phyloP scores from a whole-genome alignment of 2,888 invertebrate genomes.

The Trachelus stipa region DNA sequence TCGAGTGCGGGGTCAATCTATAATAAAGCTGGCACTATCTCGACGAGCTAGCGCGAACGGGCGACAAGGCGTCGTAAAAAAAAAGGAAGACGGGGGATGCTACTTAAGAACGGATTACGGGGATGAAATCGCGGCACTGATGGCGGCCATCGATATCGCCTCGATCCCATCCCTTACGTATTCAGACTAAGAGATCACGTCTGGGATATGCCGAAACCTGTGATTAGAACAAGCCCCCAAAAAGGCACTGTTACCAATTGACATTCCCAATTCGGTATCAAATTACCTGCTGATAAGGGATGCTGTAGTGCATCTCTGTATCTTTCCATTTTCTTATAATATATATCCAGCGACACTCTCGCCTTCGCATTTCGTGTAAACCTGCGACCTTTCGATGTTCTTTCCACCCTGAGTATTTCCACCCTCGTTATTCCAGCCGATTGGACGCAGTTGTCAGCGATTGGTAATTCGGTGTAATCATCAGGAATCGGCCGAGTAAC shows the following conservation, averaged over 20 bases:
- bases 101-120: conserved; percentile 65
- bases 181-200: conserved; percentile 28
- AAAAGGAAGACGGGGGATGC: conserved; percentile 35
- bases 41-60: conserved; percentile 53
- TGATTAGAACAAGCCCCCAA: not conserved
- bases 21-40: conserved; percentile 64
- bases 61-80: conserved; percentile 58
- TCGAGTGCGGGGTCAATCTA: conserved; percentile 63
- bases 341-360: not conserved
- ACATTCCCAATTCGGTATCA: not conserved
- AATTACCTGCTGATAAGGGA: not conserved
- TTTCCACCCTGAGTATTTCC: not conserved
- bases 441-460: conserved; percentile 50
- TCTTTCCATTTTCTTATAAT: not conserved
- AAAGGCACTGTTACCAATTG: not conserved
- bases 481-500: conserved; percentile 21
- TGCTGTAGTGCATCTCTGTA: not conserved
- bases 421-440: conserved; percentile 44
- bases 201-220: not conserved
- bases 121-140: conserved; percentile 58
- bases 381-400: not conserved
- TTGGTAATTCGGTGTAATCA: conserved; percentile 44
- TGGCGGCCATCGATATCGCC: conserved; percentile 33
- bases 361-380: not conserved
- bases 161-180: conserved; percentile 20